phyloP scores from a whole-genome alignment of 2,888 invertebrate genomes.

The Acheta domesticus region DNA sequence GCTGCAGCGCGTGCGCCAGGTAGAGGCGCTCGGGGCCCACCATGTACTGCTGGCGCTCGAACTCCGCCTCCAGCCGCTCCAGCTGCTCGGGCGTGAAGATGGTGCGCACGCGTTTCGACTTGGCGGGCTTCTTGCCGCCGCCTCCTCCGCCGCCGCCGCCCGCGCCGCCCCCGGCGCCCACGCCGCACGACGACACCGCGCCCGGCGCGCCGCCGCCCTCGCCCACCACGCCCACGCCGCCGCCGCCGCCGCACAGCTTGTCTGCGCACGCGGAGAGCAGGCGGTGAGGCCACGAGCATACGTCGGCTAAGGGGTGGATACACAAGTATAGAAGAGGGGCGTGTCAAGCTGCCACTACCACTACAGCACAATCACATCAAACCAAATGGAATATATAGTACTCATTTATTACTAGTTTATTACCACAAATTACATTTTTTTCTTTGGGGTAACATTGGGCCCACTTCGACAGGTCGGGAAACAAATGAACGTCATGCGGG shows the following conservation, averaged over 20 bases:
- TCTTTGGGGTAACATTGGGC: too few relatives aligned
- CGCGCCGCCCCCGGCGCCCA: background rate
- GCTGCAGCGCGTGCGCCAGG: slow-evolving; percentile 79
- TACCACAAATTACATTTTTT: too few relatives aligned
- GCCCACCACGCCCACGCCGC: background rate
- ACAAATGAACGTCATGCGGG: too few relatives aligned
- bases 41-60: slow-evolving; percentile 96
- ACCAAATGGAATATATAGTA: too few relatives aligned
- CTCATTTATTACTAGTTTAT: too few relatives aligned
- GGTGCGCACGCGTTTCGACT: slow-evolving; percentile 80
- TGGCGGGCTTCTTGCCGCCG: slow-evolving; percentile 35
- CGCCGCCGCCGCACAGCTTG: background rate
- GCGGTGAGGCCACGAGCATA: too few relatives aligned
- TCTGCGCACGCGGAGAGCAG: background rate
- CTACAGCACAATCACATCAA: too few relatives aligned
- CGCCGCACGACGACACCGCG: background rate
- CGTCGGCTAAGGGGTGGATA: too few relatives aligned
- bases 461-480: too few relatives aligned
- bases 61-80: slow-evolving; percentile 89
- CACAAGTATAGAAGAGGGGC: too few relatives aligned
- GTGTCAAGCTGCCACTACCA: too few relatives aligned
- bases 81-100: slow-evolving; percentile 96
- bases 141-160: background rate
- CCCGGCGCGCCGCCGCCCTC: background rate
- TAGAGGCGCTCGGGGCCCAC: slow-evolving; percentile 93